phyloP scores from a whole-genome alignment of 2,888 invertebrate genomes.

The Drosophila mercatorum region DNA sequence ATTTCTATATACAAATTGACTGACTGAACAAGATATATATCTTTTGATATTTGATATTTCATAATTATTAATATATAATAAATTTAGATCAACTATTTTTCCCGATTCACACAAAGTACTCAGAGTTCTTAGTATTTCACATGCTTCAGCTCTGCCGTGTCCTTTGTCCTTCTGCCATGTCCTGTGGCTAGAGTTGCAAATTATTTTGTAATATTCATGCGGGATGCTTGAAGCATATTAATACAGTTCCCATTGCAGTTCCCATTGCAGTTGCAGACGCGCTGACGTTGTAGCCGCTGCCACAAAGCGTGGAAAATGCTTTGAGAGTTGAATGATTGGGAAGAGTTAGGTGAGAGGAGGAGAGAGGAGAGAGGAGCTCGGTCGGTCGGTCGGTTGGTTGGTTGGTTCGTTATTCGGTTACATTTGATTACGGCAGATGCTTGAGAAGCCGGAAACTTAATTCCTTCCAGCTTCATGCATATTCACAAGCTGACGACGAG shows the following conservation, averaged over 20 bases:
- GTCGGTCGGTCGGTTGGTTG: constrained; percentile 40
- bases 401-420: constrained; percentile 82
- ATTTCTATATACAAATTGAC: too few species aligned
- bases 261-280: constrained; percentile 54
- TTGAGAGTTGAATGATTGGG: constrained; percentile 4
- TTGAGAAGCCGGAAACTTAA: constrained; percentile 62
- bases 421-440: constrained; percentile 67
- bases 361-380: not conserved
- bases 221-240: constrained; percentile 66
- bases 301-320: not conserved
- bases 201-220: constrained; percentile 38
- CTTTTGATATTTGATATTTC: too few species aligned
- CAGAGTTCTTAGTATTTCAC: too few species aligned
- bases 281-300: not conserved
- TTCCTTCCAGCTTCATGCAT: constrained; percentile 77
- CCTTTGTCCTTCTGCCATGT: too few species aligned
- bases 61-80: too few species aligned
- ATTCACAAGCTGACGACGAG: constrained; percentile 69
- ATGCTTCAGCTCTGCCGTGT: not conserved
- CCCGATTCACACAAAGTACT: too few species aligned
- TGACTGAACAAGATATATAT: too few species aligned
- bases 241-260: constrained; percentile 59
- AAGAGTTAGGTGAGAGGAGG: not conserved
- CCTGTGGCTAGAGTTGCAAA: not conserved
- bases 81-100: too few species aligned